These are phyloP conservation scores for Plutomurus gul DNA, from an alignment of 1,140 invertebrate genomes.

Conservation along the genomic window DNA sequence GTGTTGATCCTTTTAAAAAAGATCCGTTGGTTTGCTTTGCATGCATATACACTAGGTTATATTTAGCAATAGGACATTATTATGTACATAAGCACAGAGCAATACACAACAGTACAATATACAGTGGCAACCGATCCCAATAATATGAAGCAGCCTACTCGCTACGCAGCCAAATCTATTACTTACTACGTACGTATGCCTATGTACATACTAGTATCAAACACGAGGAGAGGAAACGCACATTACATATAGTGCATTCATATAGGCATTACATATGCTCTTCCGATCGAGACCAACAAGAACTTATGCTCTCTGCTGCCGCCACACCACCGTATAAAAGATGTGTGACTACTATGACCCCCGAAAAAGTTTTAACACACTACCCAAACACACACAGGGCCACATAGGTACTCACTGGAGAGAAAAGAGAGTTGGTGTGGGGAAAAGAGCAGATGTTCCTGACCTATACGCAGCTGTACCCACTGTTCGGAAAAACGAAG, in stretches of 20 bases:
- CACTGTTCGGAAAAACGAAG: slow-evolving; percentile 20
- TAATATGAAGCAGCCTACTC: no score
- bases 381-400: background rate
- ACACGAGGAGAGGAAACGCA: background rate
- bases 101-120: background rate
- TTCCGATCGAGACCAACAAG: background rate
- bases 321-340: background rate
- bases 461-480: slow-evolving; percentile 29
- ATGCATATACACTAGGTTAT: background rate
- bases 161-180: no score
- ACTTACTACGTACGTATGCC: background rate
- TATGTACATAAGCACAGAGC: background rate
- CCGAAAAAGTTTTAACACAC: slow-evolving; percentile 29
- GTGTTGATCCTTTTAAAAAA: slow-evolving; percentile 21
- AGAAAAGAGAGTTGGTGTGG: background rate
- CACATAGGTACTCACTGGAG: background rate
- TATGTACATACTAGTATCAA: background rate
- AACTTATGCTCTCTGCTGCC: background rate
- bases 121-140: no score
- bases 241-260: background rate
- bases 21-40: background rate
- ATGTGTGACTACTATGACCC: slow-evolving; percentile 3
- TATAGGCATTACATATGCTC: background rate
- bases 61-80: slow-evolving; percentile 7
- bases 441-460: slow-evolving; percentile 33